phyloP scores from a whole-genome alignment of 2,113 vertebrate species.

The Catharus bicknelli region DNA sequence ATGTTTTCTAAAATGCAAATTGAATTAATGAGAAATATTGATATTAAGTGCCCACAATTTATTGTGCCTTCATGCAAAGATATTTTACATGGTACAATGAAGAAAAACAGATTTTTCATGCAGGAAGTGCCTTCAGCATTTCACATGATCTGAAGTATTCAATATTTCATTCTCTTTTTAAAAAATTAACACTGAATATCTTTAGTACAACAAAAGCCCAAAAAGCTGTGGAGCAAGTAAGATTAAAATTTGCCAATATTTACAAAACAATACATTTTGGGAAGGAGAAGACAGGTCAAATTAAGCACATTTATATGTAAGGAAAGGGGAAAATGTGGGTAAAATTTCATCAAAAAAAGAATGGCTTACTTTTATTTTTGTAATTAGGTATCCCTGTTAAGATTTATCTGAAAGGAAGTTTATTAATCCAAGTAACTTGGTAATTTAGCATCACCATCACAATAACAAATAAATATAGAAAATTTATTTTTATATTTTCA shows the following conservation, averaged over 20 bases:
- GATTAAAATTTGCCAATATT: background rate
- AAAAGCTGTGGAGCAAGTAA: background rate
- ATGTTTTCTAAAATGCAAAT: background rate
- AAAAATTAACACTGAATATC: background rate
- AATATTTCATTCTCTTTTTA: background rate
- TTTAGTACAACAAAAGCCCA: background rate
- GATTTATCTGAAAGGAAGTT: background rate
- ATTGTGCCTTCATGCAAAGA: background rate
- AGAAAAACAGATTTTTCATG: background rate
- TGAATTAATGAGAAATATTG: background rate
- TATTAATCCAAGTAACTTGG: background rate
- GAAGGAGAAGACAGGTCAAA: background rate
- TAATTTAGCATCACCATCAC: background rate
- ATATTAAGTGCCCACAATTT: background rate
- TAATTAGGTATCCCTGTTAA: background rate
- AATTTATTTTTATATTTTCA: constrained; percentile 20
- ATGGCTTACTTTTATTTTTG: background rate
- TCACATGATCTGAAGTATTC: background rate
- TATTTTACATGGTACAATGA: background rate
- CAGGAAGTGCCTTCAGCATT: background rate
- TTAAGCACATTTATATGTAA: background rate
- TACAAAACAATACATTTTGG: background rate
- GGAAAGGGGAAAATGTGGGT: background rate
- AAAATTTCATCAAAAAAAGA: background rate
- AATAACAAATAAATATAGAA: constrained; percentile 22